Conservation (phyloP, 2,888 invertebrate genomes). For the Habroteleia sp. region DNA sequence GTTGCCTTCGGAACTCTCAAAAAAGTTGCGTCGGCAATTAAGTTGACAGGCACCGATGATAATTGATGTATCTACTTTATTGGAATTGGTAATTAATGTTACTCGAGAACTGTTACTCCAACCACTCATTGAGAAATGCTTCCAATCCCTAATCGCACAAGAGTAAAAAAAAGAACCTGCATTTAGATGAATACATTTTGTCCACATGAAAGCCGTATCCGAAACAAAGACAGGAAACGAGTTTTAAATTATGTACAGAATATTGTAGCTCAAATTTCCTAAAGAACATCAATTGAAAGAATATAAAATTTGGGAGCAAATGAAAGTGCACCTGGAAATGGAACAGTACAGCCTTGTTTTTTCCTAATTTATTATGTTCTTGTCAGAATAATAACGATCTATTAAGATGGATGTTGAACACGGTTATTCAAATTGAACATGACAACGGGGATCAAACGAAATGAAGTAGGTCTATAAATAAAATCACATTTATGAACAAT, state of each 20-base stretch:
- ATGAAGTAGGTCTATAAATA: too few species aligned
- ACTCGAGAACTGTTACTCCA: slow-evolving; percentile 42
- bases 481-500: too few species aligned
- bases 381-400: too few species aligned
- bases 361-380: too few species aligned
- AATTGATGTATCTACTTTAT: slow-evolving; percentile 59
- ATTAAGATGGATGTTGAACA: too few species aligned
- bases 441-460: too few species aligned
- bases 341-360: too few species aligned
- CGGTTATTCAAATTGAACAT: too few species aligned
- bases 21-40: slow-evolving; percentile 55
- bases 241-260: not conserved
- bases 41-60: slow-evolving; percentile 55
- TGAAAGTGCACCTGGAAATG: too few species aligned
- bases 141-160: slow-evolving; percentile 40
- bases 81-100: slow-evolving; percentile 59
- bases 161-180: slow-evolving; percentile 15
- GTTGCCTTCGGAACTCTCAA: slow-evolving; percentile 46
- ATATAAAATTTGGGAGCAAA: too few species aligned
- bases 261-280: too few species aligned
- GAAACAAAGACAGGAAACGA: slow-evolving; percentile 5
- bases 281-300: too few species aligned
- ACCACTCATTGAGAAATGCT: slow-evolving; percentile 43
- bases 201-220: not conserved
- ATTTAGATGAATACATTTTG: slow-evolving; percentile 36